Evolutionary conservation across 2,113 vertebrate species (phyloP), one percentile per base, ranked within the genome.

Genomic region (Ailuropoda melanoleuca): DNA sequence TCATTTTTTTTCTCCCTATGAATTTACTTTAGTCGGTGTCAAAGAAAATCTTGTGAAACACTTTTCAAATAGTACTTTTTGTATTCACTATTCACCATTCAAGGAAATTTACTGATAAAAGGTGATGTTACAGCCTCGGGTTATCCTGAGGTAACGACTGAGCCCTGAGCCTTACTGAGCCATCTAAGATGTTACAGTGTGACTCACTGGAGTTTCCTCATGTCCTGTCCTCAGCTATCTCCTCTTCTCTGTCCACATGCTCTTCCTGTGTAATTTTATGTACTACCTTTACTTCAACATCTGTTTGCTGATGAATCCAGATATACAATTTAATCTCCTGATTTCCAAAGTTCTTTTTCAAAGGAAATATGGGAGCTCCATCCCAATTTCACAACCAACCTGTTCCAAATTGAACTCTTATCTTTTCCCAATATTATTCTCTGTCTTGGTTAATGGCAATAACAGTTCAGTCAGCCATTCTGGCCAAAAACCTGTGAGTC

Each of bases 261-360:
- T 64, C 34, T 62, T 31, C 37, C 37, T 74, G 21, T 58, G 17
- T 34, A n/a, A 82, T n/a, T 46, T 66, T 24, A 53, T 11, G 43
- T 72, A 48, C 23, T 31, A 50, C 9, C 24, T 88, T 81, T 18
- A 70, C 14, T 39, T 82, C 21, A 89, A 46, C 2, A 58, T 66
- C 64, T 85, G 72, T 23, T 66, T 90, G 43, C 56, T 95, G 21
- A 68, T 87, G 50, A 85, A 77, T 91, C 34, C 58, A 92, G 90
- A 85, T 5, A 75, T 6, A 55, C 3, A 46, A 53, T 10, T n/a
- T 85, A n/a, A 60, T 43, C 4, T 34, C 7, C 43, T 68, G 29
- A 92, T 80, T 97, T 80, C 55, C 53, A 92, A 96, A 89, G 62
- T 26, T 92, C 64, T 77, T 48, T 29, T 93, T 72, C 64, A n/a